Base-by-base conservation (phyloP, 2,113 vertebrate genomes). In the Eretmochelys imbricata region DNA sequence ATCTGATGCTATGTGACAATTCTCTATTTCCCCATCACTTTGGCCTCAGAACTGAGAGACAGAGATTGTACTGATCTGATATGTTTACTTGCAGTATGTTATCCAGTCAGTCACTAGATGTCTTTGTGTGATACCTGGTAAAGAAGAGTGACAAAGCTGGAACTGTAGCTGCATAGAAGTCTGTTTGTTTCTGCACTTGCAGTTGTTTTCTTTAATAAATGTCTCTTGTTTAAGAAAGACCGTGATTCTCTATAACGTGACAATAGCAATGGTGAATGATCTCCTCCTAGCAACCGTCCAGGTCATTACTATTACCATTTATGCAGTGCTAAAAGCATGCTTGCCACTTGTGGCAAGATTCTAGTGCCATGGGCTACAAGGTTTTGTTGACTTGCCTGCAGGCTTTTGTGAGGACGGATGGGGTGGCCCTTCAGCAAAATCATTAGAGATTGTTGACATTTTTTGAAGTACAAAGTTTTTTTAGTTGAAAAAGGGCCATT, bases 1-100 rank as follows among this genome's bases (percentile, higher is more conserved):
- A 92, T 85, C 81, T 90, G 84, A n/a, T 89, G 65, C 86, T 79
- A 78, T 88, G 86, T n/a, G 12, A 5, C 25, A 13, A 76, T 2
- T 8, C 85, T 31, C 53, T 57, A 88, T 95, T 95, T 97, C 97
- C 94, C 95, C 96, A 96, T 94, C 14, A 0, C 4, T 38, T 87
- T 48, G 49, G 89, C 72, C 82, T 86, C 80, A 2, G 17, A 3
- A 0, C 87, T 82, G 91, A 89, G 89, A 29, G 76, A 79, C 31
- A 42, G 35, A 54, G 54, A 62, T 83, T 80, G 59, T 16, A 82
- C 72, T 89, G 53, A 0, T 4, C 72, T 2, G 16, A 65, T 79
- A 1, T 59, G 84, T 96, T 82, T 80, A 14, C 75, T 95, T 80
- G 85, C 81, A 93, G 87, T 54, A 81, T 27, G 35, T 4, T n/a